These are phyloP conservation scores for Palythoa grandiflora DNA, from an alignment of 92 coral and sea anemone species.

Conservation along the genomic window DNA sequence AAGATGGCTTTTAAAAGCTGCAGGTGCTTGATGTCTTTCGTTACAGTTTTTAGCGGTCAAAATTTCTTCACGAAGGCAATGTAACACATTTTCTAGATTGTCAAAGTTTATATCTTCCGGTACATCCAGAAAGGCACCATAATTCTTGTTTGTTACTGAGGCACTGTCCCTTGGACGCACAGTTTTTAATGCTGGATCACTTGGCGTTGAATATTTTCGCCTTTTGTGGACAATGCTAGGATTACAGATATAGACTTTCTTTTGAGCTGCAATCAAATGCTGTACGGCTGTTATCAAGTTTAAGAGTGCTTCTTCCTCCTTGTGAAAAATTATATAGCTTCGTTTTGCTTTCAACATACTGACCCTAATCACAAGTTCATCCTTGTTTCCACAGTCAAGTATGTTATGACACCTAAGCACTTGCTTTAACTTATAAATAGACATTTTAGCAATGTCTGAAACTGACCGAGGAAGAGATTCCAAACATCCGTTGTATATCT, in stretches of 20 bases:
- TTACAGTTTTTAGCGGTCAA: neutral
- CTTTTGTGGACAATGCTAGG: constrained; percentile 48
- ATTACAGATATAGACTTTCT: constrained; percentile 39
- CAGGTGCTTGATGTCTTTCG: neutral
- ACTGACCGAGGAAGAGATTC: constrained; percentile 48
- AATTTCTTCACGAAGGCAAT: constrained; percentile 49
- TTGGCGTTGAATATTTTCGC: constrained; percentile 38
- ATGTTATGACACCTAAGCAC: constrained; percentile 68
- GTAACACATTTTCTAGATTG: constrained; percentile 30
- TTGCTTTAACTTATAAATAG: constrained; percentile 61
- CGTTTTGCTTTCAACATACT: constrained; percentile 69
- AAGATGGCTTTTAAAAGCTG: neutral
- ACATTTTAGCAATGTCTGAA: constrained; percentile 64
- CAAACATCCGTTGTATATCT: constrained; percentile 58
- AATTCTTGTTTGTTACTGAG: constrained; percentile 23
- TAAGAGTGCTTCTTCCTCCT: constrained; percentile 56
- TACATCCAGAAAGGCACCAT: constrained; percentile 31
- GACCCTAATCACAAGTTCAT: constrained; percentile 67
- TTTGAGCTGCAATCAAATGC: constrained; percentile 40
- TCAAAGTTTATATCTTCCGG: constrained; percentile 32
- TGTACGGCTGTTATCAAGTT: constrained; percentile 52
- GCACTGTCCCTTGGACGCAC: constrained; percentile 59
- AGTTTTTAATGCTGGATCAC: constrained; percentile 26
- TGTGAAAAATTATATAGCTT: constrained; percentile 41
- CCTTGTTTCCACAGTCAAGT: constrained; percentile 74